Base-by-base conservation (phyloP, 2,113 vertebrate species). In the Dolichotis patagonum region DNA sequence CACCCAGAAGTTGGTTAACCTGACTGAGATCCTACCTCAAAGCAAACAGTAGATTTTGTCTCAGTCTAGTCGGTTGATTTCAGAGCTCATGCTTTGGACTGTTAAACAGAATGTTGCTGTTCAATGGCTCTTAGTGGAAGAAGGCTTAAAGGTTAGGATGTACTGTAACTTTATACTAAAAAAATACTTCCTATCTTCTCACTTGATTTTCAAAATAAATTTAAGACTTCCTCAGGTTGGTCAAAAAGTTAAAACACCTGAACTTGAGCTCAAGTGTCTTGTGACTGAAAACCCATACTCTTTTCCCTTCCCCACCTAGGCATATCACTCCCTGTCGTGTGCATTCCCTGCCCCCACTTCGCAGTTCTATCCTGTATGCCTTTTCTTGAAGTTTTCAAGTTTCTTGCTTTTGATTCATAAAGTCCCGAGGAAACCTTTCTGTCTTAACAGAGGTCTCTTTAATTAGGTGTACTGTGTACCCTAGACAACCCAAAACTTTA, bases 321-420 rank as follows among this genome's bases (percentile, higher is more conserved):
- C 17, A 7, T 28, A 0, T 22, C 0, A 0, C 73, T 13, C 52
- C 71, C 12, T 88, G 46, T 62, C 22, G 22, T 14, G 3, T 28
- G 2, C 8, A 2, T n/a, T 43, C 19, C 2, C 19, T 38, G 14
- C 0, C 4, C 41, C 32, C 4, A 4, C 12, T 30, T 49, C 54
- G 43, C 41, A 3, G 0, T 43, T 78, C n/a, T 26, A 24, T 13
- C 49, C 60, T 77, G 13, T 49, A 65, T 43, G 17, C 32, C 35
- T 28, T 80, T 77, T 67, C 30, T 35, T 7, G 10, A 12, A 5
- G n/a, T 96, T 38, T 84, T 78, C 38, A 65, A 1, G 30, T 35
- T 52, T 30, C 12, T 22, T 56, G 16, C 58, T 43, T 90, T 73
- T 35, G 5, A 14, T 58, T 86, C 19, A 17, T 80, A 60, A 89